A percentile compares a stretch with the other conserved stretches of the same genome.
Conservation (phyloP, 2,113 vertebrate genomes). For the Lathamus discolor region DNA sequence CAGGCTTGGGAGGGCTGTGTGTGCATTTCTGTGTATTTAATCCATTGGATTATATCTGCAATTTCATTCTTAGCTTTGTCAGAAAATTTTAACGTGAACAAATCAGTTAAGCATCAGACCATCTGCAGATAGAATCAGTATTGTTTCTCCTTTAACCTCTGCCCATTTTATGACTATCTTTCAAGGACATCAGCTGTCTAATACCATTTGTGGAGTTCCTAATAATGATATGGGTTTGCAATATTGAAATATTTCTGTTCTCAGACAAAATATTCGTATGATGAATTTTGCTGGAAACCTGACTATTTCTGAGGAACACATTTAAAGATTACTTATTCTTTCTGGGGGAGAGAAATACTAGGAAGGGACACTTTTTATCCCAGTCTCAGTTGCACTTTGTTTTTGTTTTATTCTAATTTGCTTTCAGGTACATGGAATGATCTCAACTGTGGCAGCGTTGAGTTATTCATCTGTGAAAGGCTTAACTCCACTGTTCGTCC, state of each 20-base stretch:
- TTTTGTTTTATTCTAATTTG: background rate
- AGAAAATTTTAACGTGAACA: background rate
- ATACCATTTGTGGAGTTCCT: background rate
- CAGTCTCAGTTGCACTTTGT: background rate
- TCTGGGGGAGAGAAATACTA: background rate
- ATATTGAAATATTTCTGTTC: background rate
- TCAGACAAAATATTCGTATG: background rate
- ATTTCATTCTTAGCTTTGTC: background rate
- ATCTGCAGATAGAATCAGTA: background rate
- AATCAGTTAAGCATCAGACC: background rate
- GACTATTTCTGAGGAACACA: background rate
- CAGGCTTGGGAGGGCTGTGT: background rate
- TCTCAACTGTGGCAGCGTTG: slow-evolving; percentile 86
- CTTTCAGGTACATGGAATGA: slow-evolving; percentile 93
- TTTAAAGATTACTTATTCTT: background rate
- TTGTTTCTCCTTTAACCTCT: background rate
- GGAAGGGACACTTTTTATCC: background rate
- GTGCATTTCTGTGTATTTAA: background rate
- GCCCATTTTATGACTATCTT: background rate
- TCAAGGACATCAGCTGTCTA: background rate
- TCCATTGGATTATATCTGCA: background rate
- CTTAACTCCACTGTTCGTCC: slow-evolving; percentile 78
- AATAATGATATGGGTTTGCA: background rate
- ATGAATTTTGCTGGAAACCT: background rate
- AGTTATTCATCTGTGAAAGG: slow-evolving; percentile 89